Evolutionary conservation across 1,140 invertebrate genomes (phyloP), one percentile per base, ranked within the genome.

Genomic region (Capitella teleta): DNA sequence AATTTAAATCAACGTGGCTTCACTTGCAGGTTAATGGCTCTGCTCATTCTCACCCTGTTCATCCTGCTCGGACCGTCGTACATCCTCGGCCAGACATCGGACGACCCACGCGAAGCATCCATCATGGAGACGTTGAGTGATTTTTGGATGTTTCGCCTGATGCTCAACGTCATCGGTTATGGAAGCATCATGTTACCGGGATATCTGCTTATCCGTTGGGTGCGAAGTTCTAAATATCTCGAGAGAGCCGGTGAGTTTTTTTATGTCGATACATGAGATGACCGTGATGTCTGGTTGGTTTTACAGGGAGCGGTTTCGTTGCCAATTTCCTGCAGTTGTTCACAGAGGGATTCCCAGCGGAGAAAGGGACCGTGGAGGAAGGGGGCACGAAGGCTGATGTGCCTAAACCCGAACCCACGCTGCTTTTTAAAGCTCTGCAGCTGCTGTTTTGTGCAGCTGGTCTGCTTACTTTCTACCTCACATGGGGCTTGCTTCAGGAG

Each of bases 401-500:
- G 14, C 32, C 49, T 26, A 40, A 38, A 16, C 49, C 54, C 12
- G 55, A 62, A 14, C 41, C 51, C 8, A 41, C 50, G 18, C 16
- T 54, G 6, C 23, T 30, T 14, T 48, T 52, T 12, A 52, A 46
- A 30, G 51, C 49, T 1, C 2, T 64, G 1, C 49, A 64, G 25
- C 66, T 91, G 1, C 18, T 79, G 2, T 82, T 87, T 66, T 95
- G 91, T 72, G 87, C 94, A 64, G 64, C 80, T 32, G 91, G 91
- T 1, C 76, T 97, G 1, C 91, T 94, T 79, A 74, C 80, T 1
- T 87, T 87, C 40, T 96, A 93, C 66, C 75, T 97, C 18, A 85
- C 86, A 26, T 98, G 93, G 92, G 93, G 92, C 2, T 76, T 95
- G 37, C 72, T 96, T 6, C 53, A 54, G 40, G 53, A 54, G 28